Base-by-base conservation (phyloP, 2,113 vertebrate genomes). In the Myiozetetes cayanensis region DNA sequence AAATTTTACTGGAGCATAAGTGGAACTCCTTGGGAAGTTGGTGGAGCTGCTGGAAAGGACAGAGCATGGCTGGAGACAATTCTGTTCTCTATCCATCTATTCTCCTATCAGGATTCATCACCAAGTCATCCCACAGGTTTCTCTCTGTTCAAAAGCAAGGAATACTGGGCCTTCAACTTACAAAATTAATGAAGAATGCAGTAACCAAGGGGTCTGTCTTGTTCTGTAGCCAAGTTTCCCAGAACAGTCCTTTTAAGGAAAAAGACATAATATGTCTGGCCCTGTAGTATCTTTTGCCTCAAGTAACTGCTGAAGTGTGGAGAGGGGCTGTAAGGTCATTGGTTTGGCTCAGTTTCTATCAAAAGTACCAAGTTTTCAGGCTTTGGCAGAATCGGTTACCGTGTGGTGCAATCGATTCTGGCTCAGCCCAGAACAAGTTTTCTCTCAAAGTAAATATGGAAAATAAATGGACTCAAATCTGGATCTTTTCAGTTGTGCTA, bases 161-260 rank as follows among this genome's bases (percentile, higher is more conserved):
- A 78, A 27, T 44, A 86, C 22, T 37, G 37, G 30, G 23, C 59
- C 25, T 92, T 80, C 35, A 59, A 85, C 52, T 88, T 47, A 55
- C 73, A 63, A 50, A 86, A 44, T 37, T 35, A 63, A 90, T 47
- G 33, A 92, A 83, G 85, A 93, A 86, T 74, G 86, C 33, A 10
- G 43, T 62, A 41, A 74, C 68, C 59, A 23, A 75, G 73, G 95
- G 90, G 93, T 93, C 94, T 94, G 83, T 77, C 76, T 67, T 90
- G 59, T 86, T 88, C 79, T 77, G 35, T 78, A 89, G 80, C 92
- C 79, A 90, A 22, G 59, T 89, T 84, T 84, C 47, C n/a, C 68
- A 88, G 76, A 56, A 27, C 10, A 1, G 30, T 23, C 92, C 90
- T 93, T 96, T 78, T 96, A 84, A 93, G 94, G 89, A 46, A 86